These are phyloP conservation scores for Zenarchopterus dispar DNA, from an alignment of 2,797 vertebrate genomes.

Conservation along the genomic window DNA sequence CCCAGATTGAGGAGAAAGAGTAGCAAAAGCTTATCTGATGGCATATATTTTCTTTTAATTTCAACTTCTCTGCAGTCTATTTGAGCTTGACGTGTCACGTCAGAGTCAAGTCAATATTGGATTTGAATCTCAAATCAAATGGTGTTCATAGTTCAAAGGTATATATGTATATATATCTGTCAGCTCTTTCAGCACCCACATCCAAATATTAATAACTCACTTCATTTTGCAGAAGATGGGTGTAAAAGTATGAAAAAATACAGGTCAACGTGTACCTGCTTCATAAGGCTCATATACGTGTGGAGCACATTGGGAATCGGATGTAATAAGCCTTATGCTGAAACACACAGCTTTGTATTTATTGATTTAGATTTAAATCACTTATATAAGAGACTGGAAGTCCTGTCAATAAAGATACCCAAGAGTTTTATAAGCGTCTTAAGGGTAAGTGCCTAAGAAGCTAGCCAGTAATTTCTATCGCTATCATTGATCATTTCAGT, in stretches of 20 bases:
- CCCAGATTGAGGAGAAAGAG: constrained; percentile 22
- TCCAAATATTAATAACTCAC: constrained; percentile 23
- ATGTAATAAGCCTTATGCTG: constrained; percentile 13
- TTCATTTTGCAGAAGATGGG: not conserved
- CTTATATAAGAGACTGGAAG: not conserved
- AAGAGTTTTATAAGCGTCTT: constrained; percentile 24
- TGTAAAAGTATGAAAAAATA: not conserved
- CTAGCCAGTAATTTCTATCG: constrained; percentile 31
- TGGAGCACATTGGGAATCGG: not conserved
- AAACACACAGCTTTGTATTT: constrained; percentile 16
- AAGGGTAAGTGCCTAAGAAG: constrained; percentile 19
- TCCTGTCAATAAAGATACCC: constrained; percentile 24
- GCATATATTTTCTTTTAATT: constrained; percentile 26
- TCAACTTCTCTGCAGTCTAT: constrained; percentile 19
- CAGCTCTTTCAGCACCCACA: constrained; percentile 1
- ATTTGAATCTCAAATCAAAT: constrained; percentile 36
- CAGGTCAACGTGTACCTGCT: not conserved
- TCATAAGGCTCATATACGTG: not conserved
- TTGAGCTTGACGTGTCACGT: not conserved
- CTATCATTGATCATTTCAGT: constrained; percentile 3
- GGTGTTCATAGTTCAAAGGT: not conserved
- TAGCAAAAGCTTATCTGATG: constrained; percentile 27
- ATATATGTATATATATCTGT: constrained; percentile 2
- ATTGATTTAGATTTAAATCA: constrained; percentile 36
- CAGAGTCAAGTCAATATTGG: not conserved